Percentiles rank a stretch among this genome's conserved stretches.
Evolutionary conservation across 2,113 vertebrate genomes (phyloP).

Genomic region (Uropsilus gracilis): DNA sequence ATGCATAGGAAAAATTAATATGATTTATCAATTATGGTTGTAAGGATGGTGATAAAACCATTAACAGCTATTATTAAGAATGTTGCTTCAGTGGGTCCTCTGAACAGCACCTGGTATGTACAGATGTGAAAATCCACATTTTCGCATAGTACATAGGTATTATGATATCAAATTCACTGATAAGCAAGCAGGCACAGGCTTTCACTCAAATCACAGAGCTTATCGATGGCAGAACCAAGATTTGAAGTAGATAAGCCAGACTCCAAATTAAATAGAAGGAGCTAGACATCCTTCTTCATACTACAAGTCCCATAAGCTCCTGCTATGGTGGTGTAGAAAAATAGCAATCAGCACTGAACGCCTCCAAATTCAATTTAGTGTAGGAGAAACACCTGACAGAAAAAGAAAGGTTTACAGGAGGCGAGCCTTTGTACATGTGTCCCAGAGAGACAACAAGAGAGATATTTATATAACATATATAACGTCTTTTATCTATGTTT

Average conservation of each 20-base stretch:
- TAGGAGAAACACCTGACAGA: not conserved
- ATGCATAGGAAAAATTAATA: not conserved
- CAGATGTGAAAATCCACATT: not conserved
- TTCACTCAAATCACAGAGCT: not conserved
- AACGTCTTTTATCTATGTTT: not conserved
- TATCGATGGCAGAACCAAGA: not conserved
- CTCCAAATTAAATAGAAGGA: not conserved
- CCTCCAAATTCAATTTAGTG: not conserved
- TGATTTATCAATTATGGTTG: not conserved
- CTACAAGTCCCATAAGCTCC: not conserved
- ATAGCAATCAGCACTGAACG: not conserved
- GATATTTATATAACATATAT: not conserved
- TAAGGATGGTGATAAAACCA: not conserved
- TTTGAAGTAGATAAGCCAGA: not conserved
- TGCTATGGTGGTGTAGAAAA: not conserved
- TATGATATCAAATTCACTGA: not conserved
- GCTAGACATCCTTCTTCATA: too few relatives aligned
- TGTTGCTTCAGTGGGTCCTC: not conserved
- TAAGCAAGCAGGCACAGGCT: not conserved
- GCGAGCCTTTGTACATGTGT: not conserved
- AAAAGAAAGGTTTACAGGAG: not conserved
- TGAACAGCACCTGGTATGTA: not conserved
- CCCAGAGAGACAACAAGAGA: not conserved
- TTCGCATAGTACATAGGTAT: rapidly evolving
- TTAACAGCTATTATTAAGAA: not conserved